Evolutionary conservation across 2,888 invertebrate genomes (phyloP).

Genomic region (Aphidius colemani): DNA sequence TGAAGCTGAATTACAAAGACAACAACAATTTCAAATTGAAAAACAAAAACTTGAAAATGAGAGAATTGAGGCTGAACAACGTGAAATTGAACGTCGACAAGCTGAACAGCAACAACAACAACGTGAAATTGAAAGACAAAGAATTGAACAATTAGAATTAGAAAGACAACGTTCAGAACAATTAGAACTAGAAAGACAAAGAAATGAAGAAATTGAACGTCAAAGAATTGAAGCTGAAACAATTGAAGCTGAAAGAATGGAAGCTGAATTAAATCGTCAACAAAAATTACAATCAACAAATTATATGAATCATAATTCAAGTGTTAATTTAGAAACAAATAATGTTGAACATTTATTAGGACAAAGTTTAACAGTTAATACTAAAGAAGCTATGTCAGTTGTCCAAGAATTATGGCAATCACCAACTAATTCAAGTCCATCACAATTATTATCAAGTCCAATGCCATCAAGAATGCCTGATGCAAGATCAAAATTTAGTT

Average conservation of each 20-base stretch:
- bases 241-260: conserved; percentile 47
- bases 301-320: conserved; percentile 47
- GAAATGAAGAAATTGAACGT: conserved; percentile 35
- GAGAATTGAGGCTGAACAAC: conserved; percentile 32
- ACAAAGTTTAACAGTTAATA: conserved; percentile 71
- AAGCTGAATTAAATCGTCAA: conserved; percentile 51
- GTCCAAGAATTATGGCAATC: conserved; percentile 68
- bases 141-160: conserved; percentile 39
- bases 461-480: conserved; percentile 45
- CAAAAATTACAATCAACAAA: conserved; percentile 48
- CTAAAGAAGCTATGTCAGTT: conserved; percentile 72
- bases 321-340: conserved; percentile 34
- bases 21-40: conserved; percentile 31
- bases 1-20: conserved; percentile 40
- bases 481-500: conserved; percentile 46
- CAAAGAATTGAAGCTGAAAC: conserved; percentile 47
- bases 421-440: conserved; percentile 34
- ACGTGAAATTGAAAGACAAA: conserved; percentile 31
- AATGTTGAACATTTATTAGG: conserved; percentile 62
- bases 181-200: conserved; percentile 34
- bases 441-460: conserved; percentile 38
- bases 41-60: conserved; percentile 36
- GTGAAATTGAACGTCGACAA: conserved; percentile 39
- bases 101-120: conserved; percentile 33
- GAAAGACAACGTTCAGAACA: conserved; percentile 30